Evolutionary conservation across 2,797 vertebrate genomes (phyloP).

Genomic region (Antrozous pallidus): DNA sequence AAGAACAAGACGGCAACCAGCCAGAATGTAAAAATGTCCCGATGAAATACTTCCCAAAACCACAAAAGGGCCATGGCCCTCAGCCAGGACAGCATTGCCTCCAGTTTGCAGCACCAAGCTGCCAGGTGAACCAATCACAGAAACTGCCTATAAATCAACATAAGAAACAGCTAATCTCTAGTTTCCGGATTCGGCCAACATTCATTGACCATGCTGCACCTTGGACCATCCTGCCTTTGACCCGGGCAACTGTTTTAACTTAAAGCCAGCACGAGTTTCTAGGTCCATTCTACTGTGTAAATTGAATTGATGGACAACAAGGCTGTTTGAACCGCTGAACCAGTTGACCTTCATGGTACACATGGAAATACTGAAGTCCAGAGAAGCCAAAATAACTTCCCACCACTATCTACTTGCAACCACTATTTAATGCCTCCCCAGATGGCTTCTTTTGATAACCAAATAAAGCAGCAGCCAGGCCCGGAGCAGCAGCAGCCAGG

Average conservation of each 20-base stretch:
- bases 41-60: not conserved
- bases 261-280: not conserved
- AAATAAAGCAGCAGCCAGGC: too few relatives aligned
- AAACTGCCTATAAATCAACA: slow-evolving; percentile 20
- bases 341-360: too few relatives aligned
- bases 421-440: too few relatives aligned
- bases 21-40: slow-evolving; percentile 37
- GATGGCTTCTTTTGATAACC: too few relatives aligned
- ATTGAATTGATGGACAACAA: not conserved
- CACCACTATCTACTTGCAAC: too few relatives aligned
- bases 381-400: too few relatives aligned
- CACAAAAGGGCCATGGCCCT: not conserved
- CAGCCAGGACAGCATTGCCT: not conserved
- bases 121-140: slow-evolving; percentile 13
- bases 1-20: not conserved
- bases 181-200: not conserved
- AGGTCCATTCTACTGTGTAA: not conserved
- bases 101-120: slow-evolving; percentile 2
- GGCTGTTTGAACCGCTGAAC: not conserved
- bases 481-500: too few relatives aligned
- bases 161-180: not conserved
- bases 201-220: not conserved
- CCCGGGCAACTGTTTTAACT: not conserved
- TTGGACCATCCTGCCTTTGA: slow-evolving; percentile 1
- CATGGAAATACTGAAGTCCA: too few relatives aligned